phyloP scores from a whole-genome alignment of 2,888 invertebrate species.

The Drosophila kambysellisi region DNA sequence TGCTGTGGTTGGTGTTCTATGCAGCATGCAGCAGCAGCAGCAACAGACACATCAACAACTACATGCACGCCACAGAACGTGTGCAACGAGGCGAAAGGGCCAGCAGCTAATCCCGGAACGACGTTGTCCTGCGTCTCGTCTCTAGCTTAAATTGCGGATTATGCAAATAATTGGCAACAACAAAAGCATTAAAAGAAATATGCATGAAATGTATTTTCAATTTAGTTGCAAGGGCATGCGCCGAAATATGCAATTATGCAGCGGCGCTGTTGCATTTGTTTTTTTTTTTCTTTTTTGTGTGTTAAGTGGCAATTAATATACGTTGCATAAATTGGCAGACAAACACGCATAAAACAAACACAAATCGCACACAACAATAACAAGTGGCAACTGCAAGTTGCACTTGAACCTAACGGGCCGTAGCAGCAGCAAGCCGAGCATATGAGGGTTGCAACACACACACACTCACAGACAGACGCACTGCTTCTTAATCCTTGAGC shows the following conservation, averaged over 20 bases:
- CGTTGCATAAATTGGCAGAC: constrained; percentile 51
- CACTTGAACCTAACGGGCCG: constrained; percentile 29
- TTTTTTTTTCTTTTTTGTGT: not conserved
- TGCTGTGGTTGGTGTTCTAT: not conserved
- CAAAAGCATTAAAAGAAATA: constrained; percentile 17
- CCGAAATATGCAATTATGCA: constrained; percentile 50
- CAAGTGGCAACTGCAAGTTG: constrained; percentile 13
- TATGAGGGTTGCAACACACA: constrained; percentile 27
- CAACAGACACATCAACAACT: constrained; percentile 9
- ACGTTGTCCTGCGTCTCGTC: constrained; percentile 40
- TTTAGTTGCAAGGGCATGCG: constrained; percentile 56
- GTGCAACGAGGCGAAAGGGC: constrained; percentile 30
- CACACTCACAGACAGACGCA: constrained; percentile 7
- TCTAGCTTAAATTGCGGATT: constrained; percentile 56
- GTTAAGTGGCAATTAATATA: constrained; percentile 50
- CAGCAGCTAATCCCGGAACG: constrained; percentile 50
- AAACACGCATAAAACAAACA: constrained; percentile 3
- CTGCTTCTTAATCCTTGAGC: constrained; percentile 9
- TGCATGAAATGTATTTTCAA: constrained; percentile 47
- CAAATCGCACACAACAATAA: constrained; percentile 19
- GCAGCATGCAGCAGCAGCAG: constrained; percentile 13
- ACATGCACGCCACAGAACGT: constrained; percentile 16
- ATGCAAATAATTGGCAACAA: constrained; percentile 60
- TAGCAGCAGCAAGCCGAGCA: not conserved
- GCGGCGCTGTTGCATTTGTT: constrained; percentile 29